Evolutionary conservation across 2,113 vertebrate species (phyloP).

Genomic region (Chiloscyllium plagiosum): DNA sequence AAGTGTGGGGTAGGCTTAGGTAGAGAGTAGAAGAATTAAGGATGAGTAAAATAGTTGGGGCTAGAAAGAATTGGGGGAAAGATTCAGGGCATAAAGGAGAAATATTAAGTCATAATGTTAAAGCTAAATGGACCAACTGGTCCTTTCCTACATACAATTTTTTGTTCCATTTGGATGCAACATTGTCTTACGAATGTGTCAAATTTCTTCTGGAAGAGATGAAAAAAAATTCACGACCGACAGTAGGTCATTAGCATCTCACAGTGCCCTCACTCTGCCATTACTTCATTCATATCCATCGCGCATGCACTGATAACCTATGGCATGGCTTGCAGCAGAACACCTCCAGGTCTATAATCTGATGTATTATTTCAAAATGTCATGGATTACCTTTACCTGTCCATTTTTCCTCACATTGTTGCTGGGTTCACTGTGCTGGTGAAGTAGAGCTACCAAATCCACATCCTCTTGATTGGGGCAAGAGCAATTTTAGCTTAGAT

Average conservation of each 20-base stretch:
- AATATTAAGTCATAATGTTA: neutral
- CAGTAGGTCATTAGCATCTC: no score
- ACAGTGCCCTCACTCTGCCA: no score
- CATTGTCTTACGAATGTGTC: neutral
- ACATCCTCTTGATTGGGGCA: neutral
- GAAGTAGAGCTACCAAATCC: neutral
- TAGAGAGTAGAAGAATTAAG: neutral
- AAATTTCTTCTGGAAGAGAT: neutral
- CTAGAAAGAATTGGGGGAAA: neutral
- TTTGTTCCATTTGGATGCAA: neutral
- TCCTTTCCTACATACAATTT: neutral
- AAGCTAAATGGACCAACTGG: neutral
- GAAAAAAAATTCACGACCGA: neutral
- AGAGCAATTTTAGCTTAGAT: neutral
- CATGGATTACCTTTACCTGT: neutral
- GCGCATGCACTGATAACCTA: neutral
- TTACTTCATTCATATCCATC: no score
- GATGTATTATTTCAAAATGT: neutral
- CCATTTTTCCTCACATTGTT: neutral
- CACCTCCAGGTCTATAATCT: neutral
- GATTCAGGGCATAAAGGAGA: neutral
- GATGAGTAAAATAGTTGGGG: neutral
- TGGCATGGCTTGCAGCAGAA: neutral
- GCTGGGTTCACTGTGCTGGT: neutral
- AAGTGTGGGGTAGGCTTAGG: neutral